Conservation (phyloP, 2,113 vertebrate genomes). For the Leucosticte australis region DNA sequence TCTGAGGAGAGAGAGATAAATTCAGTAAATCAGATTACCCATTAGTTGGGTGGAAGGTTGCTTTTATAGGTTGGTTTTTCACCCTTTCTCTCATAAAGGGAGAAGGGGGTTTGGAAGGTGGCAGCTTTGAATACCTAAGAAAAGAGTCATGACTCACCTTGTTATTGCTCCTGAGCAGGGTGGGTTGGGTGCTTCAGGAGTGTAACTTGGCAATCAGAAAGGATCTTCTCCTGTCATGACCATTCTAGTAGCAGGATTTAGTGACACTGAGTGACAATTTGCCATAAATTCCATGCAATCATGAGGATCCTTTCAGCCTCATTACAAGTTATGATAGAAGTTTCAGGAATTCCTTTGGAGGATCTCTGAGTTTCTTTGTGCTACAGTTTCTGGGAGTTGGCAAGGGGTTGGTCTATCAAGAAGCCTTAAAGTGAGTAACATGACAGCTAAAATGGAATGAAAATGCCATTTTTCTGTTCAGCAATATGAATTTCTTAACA, state of each 20-base stretch:
- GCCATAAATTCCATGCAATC: neutral
- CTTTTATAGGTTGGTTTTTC: neutral
- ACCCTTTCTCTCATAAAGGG: neutral
- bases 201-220: neutral
- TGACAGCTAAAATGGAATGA: neutral
- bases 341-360: neutral
- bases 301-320: neutral
- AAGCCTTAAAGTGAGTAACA: neutral
- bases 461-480: neutral
- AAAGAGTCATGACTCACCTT: neutral
- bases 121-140: neutral
- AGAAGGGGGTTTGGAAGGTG: neutral
- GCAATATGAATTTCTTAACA: neutral
- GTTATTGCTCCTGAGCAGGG: neutral
- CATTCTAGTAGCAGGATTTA: neutral
- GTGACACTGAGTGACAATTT: neutral
- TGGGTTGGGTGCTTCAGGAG: accelerated
- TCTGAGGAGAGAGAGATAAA: neutral
- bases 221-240: neutral
- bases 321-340: neutral
- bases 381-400: neutral
- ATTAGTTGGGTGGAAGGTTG: neutral
- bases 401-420: neutral
- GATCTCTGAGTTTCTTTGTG: neutral
- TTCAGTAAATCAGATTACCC: neutral